phyloP scores from a whole-genome alignment of 2,113 vertebrate species.

The Cyanistes caeruleus region DNA sequence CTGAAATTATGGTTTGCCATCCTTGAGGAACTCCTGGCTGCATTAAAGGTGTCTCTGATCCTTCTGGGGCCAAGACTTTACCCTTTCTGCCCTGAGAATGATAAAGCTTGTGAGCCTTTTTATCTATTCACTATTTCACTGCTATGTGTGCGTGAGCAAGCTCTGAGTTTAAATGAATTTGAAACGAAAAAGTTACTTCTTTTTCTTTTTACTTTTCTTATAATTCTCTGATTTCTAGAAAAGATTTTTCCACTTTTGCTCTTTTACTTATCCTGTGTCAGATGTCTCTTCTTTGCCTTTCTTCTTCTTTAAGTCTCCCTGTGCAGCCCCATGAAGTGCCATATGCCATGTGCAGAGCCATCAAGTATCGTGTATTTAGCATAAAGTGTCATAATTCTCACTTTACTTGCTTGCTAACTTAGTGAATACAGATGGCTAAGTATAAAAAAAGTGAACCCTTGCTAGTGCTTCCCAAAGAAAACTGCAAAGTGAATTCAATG shows the following conservation, averaged over 20 bases:
- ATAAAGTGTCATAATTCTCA: constrained; percentile 56
- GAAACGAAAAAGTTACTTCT: not conserved
- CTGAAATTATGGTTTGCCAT: not conserved
- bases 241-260: not conserved
- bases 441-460: constrained; percentile 14
- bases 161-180: not conserved
- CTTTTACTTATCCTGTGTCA: not conserved
- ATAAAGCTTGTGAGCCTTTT: not conserved
- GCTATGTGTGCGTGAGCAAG: not conserved
- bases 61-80: not conserved
- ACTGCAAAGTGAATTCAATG: not conserved
- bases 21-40: not conserved
- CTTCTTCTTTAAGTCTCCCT: not conserved
- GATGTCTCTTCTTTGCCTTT: not conserved
- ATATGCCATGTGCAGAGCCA: constrained; percentile 15
- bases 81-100: not conserved
- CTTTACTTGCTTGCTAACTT: constrained; percentile 18
- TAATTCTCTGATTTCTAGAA: not conserved
- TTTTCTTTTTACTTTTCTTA: not conserved
- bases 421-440: constrained; percentile 45
- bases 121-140: not conserved
- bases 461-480: constrained; percentile 27
- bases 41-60: not conserved
- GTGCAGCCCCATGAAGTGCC: not conserved
- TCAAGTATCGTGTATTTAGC: constrained; percentile 38